Evolutionary conservation across 2,113 vertebrate genomes (phyloP), one percentile per base, ranked within the genome.

Genomic region (Amphiprion percula): DNA sequence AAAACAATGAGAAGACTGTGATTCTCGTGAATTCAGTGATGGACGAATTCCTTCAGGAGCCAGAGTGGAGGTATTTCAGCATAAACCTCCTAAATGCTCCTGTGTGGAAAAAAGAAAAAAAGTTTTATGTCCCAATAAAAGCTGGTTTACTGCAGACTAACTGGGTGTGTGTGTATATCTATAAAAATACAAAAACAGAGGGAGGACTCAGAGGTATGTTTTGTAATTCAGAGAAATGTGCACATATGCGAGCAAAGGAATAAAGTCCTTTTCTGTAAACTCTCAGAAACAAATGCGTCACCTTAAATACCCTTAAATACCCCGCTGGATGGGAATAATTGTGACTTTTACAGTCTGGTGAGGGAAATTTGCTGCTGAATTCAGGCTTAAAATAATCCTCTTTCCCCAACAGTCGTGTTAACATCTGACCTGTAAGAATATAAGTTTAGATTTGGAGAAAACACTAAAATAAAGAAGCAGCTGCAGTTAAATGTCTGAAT

Each of bases 91-190:
- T 86, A 82, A 91, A 91, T 79, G 68, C 58, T 30, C 67, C 72
- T 77, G 80, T 84, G 83, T 90, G 80, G 62, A 68, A 84, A 75
- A 87, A 86, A 91, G 91, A 91, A 93, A 89, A 88, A 86, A 79
- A 80, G 69, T 88, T 92, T 92, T 91, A 94, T 91, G 84, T 86
- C 82, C 87, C 89, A 90, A 80, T 91, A 91, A 93, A 93, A 92
- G 55, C 74, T 60, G 77, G 50, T 94, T 92, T 89, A 91, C 81
- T 83, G 83, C 87, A 67, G 73, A 68, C 69, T 89, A 88, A 91
- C 77, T 75, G 89, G 75, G 79, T 86, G 86, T 80, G 85, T 89
- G 79, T 93, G 90, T 89, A 74, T 77, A 71, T 84, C 80, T 74
- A 90, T 93, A 87, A 88, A 93, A 89, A 75, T 7, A 60, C 50